A percentile compares a stretch with the other conserved stretches of the same genome.
Evolutionary conservation across 2,797 vertebrate genomes (phyloP).

Genomic region (Sebastes minor): DNA sequence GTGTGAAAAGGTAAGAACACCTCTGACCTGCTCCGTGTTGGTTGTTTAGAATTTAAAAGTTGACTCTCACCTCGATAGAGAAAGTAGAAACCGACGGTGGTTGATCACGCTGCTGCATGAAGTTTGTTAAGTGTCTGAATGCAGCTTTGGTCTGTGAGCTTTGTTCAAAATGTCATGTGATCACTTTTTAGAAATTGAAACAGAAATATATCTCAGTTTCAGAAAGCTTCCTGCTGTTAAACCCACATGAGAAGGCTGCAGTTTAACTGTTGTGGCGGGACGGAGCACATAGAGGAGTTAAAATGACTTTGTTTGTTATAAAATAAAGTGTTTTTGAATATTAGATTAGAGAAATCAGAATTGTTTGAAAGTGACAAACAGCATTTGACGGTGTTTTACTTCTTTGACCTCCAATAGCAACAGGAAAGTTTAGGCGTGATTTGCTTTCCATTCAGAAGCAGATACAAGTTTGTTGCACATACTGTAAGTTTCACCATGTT

Average conservation of each 20-base stretch:
- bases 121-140: not conserved
- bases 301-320: not conserved
- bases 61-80: not conserved
- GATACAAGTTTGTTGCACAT: not conserved
- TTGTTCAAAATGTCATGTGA: not conserved
- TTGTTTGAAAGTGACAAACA: not conserved
- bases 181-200: not conserved
- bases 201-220: not conserved
- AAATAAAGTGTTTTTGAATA: not conserved
- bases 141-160: not conserved
- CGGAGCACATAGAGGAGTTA: not conserved
- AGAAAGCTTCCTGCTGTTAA: not conserved
- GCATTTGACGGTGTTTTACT: not conserved
- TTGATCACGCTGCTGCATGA: not conserved
- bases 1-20: slow-evolving; percentile 41
- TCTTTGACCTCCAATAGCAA: not conserved
- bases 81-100: not conserved
- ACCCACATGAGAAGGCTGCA: not conserved
- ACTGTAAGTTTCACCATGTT: no score
- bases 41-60: not conserved
- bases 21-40: not conserved
- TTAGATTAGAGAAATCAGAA: not conserved
- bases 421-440: not conserved
- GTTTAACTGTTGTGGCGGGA: not conserved
- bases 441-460: not conserved